Base-by-base conservation (phyloP, 2,888 invertebrate genomes). In the Meta bourneti region DNA sequence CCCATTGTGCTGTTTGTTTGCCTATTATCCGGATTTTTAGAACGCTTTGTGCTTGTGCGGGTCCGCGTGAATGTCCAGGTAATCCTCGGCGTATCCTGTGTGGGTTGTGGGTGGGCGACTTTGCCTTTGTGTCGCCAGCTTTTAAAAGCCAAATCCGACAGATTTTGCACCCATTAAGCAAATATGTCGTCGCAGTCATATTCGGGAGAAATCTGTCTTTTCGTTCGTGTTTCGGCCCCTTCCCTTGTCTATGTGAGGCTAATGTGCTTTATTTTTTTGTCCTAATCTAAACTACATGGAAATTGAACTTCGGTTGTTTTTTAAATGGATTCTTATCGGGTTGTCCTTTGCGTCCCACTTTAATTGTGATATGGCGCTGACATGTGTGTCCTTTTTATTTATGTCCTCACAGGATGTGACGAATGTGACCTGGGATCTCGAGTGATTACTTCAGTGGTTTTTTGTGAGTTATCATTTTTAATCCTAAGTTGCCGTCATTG, bases 1-100 rank as follows among this genome's bases (percentile, higher is more conserved):
- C 70, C 79, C 72, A 81, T 81, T 88, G 88, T 88, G 19, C 49
- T n/a, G n/a, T 80, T 77, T 77, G 34, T 87, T 74, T 52, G 49
- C 19, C 83, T 74, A 74, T 71, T 83, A 74, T 83, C 70, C 54
- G 72, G 72, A 70, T 78, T 83, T 52, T 54, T 83, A 70, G 34
- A 83, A 74, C 6, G 51, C 83, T 83, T 83, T 85, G 75, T 85
- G n/a, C 16, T 70, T 70, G 81, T 61, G 81, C 81, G 81, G n/a
- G 2, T n/a, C 19, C 48, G n/a, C 83, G 74, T 74, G 74, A 74
- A 83, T 83, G 49, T 34, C 72, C 70, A 48, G 81, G 69, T 81
- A 69, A 70, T 81, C 70, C 70, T 81, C 34, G 34, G 70, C 48
- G 48, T 19, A 34, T 70, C 7, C 49, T 70, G n/a, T 49, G 49